These are phyloP conservation scores for Tragelaphus imberbis DNA, from an alignment of 2,113 vertebrate species.

Conservation along the genomic window DNA sequence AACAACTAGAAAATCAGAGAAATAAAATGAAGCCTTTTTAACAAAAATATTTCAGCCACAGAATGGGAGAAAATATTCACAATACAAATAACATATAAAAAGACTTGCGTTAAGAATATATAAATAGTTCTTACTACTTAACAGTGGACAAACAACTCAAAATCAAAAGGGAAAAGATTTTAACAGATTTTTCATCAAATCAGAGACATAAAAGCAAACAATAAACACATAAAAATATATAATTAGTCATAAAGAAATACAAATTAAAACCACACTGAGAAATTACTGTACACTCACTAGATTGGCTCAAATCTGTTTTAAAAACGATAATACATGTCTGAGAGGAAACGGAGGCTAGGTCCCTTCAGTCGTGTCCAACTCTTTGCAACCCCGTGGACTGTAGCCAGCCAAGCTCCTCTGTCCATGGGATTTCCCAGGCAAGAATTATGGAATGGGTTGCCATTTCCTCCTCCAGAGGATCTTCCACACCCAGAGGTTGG, in stretches of 20 bases:
- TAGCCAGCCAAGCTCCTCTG: background rate
- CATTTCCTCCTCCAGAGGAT: background rate
- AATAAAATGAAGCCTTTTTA: constrained; percentile 1
- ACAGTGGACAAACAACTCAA: background rate
- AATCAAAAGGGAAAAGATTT: background rate
- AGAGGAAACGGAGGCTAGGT: background rate
- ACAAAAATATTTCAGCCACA: background rate
- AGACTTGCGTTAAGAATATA: background rate
- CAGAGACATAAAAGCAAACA: background rate
- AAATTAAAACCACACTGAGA: background rate
- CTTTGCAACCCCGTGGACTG: background rate
- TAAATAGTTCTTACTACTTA: background rate
- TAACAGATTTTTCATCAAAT: background rate
- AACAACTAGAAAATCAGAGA: background rate
- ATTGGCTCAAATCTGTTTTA: background rate
- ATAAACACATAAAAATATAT: background rate
- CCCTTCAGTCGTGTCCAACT: background rate
- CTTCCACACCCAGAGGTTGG: background rate
- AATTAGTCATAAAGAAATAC: background rate
- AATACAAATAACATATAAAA: background rate
- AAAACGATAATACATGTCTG: background rate
- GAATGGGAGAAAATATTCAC: background rate
- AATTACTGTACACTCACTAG: background rate
- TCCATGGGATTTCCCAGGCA: background rate
- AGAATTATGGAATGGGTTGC: background rate